Evolutionary conservation across 2,888 invertebrate species (phyloP).

Genomic region (Bhutanitis thaidina): DNA sequence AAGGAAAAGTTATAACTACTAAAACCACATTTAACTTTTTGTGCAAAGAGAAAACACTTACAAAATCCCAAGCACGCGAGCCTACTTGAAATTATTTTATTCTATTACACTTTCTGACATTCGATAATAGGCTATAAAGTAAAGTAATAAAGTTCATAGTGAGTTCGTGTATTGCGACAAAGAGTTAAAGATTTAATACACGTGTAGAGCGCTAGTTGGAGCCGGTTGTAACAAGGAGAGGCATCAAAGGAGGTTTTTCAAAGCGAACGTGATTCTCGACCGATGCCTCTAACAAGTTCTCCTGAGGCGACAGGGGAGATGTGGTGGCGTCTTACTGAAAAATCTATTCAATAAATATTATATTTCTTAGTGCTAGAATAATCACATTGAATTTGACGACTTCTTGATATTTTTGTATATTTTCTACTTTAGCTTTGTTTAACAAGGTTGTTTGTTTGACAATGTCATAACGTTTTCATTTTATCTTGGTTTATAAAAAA

Average conservation of each 20-base stretch:
- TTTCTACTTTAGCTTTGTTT: too few species aligned
- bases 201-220: constrained; percentile 51
- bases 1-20: constrained; percentile 25
- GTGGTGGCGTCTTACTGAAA: constrained; percentile 41
- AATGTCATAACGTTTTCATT: too few species aligned
- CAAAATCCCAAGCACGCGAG: constrained; percentile 50
- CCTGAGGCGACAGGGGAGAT: constrained; percentile 41
- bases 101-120: constrained; percentile 18
- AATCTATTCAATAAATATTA: constrained; percentile 28
- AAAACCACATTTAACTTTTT: constrained; percentile 23
- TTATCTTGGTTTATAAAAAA: too few species aligned
- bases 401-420: background rate
- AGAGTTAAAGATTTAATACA: constrained; percentile 51
- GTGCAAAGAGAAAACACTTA: constrained; percentile 36
- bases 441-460: too few species aligned
- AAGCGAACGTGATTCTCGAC: constrained; percentile 67
- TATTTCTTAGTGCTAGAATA: constrained; percentile 12
- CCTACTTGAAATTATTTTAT: constrained; percentile 52
- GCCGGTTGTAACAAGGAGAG: constrained; percentile 52
- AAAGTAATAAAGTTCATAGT: constrained; percentile 30
- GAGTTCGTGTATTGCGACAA: constrained; percentile 28
- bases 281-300: constrained; percentile 57
- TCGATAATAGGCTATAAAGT: constrained; percentile 25
- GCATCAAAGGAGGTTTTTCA: constrained; percentile 66
- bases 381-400: background rate